Base-by-base conservation (phyloP, 2,888 invertebrate species). In the Ormyrus thymus region DNA sequence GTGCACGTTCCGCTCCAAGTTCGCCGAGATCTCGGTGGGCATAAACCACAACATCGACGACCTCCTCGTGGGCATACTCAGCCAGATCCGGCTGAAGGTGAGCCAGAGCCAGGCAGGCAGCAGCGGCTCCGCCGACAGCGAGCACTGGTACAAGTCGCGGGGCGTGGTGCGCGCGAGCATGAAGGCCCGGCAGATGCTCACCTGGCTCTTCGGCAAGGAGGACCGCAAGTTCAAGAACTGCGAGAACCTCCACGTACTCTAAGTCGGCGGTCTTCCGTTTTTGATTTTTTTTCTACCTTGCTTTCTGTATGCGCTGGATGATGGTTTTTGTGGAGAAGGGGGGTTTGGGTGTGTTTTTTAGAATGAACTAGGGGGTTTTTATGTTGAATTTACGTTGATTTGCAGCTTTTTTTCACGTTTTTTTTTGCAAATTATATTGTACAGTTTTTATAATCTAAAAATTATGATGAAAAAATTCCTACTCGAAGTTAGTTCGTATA, bases 41-140 rank as follows among this genome's bases (percentile, higher is more conserved):
- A 96, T 98, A 87, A 98, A 98, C 91, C 97, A 98, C 92, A 97
- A 98, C 89, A 97, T 98, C 48, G 98, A 98, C 91, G 98, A 98
- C 86, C 93, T 98, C 0, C 92, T 98, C 61, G 98, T 97, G 45
- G 98, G 98, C 0, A 95, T 97, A 77, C 93, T 98, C 81, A 96
- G 95, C 85, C 97, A 98, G 91, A 97, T 98, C 85, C 93, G 97
- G 71, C 92, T 97, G 83, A 97, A 97, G 90, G 93, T 93, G 85
- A 88, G 88, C 61, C 87, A 89, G 75, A 93, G 94, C 83, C 94
- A 94, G 84, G 78, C 82, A 7, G 81, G 83, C n/a, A 83, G 84
- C n/a, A 81, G 82, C 11, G 76, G 82, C 2, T 83, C 83, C 0
- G 83, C 82, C 48, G 93, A 93, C 50, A 84, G 83, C 48, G 93